Percentiles rank a stretch among this genome's conserved stretches.
phyloP scores from a whole-genome alignment of 2,113 vertebrate species.

The Saccopteryx leptura region DNA sequence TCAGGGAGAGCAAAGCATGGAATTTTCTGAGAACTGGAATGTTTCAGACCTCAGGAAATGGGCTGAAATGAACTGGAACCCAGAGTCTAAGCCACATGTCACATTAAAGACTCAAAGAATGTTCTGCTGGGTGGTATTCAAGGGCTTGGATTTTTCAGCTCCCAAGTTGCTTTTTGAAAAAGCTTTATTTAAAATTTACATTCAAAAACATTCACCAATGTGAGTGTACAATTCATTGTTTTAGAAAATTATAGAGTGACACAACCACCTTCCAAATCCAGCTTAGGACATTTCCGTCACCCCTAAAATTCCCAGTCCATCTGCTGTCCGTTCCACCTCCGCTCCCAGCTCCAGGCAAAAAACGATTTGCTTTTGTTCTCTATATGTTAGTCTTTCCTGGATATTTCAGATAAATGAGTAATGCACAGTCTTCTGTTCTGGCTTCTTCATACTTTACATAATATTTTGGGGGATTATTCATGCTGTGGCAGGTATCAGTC shows the following conservation, averaged over 20 bases:
- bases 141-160: not conserved
- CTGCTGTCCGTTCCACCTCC: not conserved
- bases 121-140: not conserved
- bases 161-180: not conserved
- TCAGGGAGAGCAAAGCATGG: not conserved
- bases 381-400: not conserved
- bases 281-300: not conserved
- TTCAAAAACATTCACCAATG: not conserved
- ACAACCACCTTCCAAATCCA: not conserved
- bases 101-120: not conserved
- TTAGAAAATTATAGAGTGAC: conserved; percentile 31
- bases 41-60: not conserved
- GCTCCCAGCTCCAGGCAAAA: not conserved
- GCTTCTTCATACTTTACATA: not conserved
- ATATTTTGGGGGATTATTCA: not conserved
- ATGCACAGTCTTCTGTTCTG: not conserved
- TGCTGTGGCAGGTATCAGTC: not conserved
- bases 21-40: not conserved
- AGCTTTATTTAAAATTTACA: conserved; percentile 38
- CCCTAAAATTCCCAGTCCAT: not conserved
- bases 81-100: not conserved
- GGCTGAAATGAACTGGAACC: not conserved
- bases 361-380: not conserved
- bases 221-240: not conserved
- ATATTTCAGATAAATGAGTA: not conserved